Conservation (phyloP, 2,113 vertebrate genomes). For the Pavo muticus region DNA sequence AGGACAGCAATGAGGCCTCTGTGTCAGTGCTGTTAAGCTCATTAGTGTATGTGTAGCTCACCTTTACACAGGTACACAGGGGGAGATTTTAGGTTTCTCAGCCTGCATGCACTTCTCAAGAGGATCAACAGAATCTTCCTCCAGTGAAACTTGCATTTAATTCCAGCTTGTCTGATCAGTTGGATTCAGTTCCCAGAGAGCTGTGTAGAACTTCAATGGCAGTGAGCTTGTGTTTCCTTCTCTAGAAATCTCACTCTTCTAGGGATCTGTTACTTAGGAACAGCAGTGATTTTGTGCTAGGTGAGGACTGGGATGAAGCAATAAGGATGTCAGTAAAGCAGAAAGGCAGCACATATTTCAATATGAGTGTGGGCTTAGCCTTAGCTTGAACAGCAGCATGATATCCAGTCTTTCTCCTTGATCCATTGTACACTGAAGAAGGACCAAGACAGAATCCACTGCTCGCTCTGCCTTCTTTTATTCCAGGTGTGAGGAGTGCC, state of each 20-base stretch:
- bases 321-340: not conserved
- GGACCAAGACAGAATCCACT: not conserved
- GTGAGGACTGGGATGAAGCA: not conserved
- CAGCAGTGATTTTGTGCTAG: not conserved
- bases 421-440: not conserved
- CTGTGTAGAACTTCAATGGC: not conserved
- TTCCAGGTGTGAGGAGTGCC: not conserved
- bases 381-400: not conserved
- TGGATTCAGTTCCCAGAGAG: not conserved
- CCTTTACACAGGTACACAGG: fast-evolving
- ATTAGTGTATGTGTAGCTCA: not conserved
- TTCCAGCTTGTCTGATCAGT: not conserved
- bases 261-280: not conserved
- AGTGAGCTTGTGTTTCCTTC: not conserved
- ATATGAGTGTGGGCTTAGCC: not conserved
- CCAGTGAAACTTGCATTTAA: not conserved
- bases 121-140: not conserved
- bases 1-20: not conserved
- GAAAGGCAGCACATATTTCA: fast-evolving
- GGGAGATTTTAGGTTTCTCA: not conserved
- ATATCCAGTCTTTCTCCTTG: not conserved
- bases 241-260: not conserved
- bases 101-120: not conserved
- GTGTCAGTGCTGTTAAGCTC: not conserved
- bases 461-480: not conserved